Evolutionary conservation across 2,113 vertebrate species (phyloP).

Genomic region (Crotalus horridus): DNA sequence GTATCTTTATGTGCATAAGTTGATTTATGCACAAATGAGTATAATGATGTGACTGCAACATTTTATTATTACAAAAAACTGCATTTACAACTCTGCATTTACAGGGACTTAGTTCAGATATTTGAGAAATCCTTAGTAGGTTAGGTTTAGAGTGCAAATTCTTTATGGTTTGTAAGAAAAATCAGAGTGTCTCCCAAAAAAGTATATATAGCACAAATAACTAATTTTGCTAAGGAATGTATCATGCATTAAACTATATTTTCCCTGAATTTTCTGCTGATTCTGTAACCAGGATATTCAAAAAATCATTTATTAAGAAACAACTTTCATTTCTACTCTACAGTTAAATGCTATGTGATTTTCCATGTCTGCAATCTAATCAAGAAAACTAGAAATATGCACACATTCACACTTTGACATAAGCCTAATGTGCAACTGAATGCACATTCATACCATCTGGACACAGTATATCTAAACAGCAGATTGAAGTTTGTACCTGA

Average conservation of each 20-base stretch:
- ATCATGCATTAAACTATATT: conserved; percentile 17
- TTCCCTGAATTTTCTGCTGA: not conserved
- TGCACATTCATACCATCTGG: not conserved
- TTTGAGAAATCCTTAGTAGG: not conserved
- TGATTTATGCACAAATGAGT: not conserved
- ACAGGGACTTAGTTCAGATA: not conserved
- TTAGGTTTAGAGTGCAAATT: not conserved
- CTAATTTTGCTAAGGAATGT: conserved; percentile 15
- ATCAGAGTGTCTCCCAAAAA: not conserved
- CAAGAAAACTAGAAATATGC: not conserved
- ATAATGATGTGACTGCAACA: not conserved
- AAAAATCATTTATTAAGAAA: not conserved
- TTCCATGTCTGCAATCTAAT: not conserved
- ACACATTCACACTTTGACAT: not conserved
- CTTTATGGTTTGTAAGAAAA: not conserved
- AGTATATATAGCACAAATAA: not conserved
- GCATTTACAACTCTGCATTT: not conserved
- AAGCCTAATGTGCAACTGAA: not conserved
- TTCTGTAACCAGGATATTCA: not conserved
- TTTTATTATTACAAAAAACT: not conserved
- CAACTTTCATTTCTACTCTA: not conserved
- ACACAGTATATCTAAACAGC: not conserved
- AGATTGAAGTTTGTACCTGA: not conserved
- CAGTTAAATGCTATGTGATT: not conserved
- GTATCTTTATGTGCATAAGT: too few relatives aligned